Evolutionary conservation across 30 jellyfish, hydroid and myxozoan genomes (phyloP).

Genomic region (Hydractinia echinata): DNA sequence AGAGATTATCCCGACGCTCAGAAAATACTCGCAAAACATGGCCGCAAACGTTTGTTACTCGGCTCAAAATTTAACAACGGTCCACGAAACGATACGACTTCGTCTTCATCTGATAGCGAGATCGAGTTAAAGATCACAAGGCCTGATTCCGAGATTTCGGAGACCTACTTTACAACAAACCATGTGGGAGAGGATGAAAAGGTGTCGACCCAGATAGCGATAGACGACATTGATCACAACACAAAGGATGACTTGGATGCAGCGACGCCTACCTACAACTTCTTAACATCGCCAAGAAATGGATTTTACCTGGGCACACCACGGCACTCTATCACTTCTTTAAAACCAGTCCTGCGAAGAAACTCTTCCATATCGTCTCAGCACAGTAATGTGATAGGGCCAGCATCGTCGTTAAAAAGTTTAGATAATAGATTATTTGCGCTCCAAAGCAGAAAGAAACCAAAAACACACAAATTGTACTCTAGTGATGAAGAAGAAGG

Average conservation of each 20-base stretch:
- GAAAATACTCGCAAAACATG: slow-evolving; percentile 71
- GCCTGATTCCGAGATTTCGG: slow-evolving; percentile 16
- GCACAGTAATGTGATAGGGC: slow-evolving; percentile 21
- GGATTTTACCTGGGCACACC: slow-evolving; percentile 23
- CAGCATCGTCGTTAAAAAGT: slow-evolving; percentile 21
- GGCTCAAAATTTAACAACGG: slow-evolving; percentile 62
- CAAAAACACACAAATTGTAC: not conserved
- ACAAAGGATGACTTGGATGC: not conserved
- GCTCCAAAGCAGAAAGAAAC: not conserved
- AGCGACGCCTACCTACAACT: not conserved
- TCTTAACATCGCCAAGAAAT: slow-evolving; percentile 20
- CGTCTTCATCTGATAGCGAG: slow-evolving; percentile 32
- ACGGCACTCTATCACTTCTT: not conserved
- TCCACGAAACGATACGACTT: slow-evolving; percentile 57
- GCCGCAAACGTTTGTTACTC: slow-evolving; percentile 63
- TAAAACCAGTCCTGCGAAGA: not conserved
- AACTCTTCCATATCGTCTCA: not conserved
- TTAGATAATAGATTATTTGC: not conserved
- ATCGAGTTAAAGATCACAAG: slow-evolving; percentile 26
- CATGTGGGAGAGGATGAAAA: not conserved
- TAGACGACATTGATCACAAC: not conserved
- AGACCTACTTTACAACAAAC: slow-evolving; percentile 9
- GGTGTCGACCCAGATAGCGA: not conserved
- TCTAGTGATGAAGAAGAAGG: slow-evolving; percentile 17
- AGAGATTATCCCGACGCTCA: slow-evolving; percentile 86